phyloP scores from a whole-genome alignment of 1,140 invertebrate genomes.

The Luehdorfia chinensis region DNA sequence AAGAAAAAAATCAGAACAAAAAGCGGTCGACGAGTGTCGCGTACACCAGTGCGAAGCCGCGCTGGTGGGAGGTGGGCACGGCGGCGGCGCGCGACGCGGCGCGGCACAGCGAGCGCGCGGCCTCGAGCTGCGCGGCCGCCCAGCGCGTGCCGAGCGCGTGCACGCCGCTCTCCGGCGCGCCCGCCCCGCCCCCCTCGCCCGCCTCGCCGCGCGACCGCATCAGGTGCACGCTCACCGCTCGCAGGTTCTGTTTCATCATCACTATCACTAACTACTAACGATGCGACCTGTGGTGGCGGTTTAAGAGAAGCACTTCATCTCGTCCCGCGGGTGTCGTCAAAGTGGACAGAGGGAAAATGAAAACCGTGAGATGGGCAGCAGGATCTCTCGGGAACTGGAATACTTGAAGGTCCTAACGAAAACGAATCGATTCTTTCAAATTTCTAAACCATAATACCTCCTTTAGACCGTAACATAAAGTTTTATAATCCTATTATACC shows the following conservation, averaged over 20 bases:
- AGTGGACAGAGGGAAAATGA: too few species aligned
- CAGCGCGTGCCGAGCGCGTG: slow-evolving; percentile 89
- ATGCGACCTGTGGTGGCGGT: too few species aligned
- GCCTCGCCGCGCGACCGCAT: slow-evolving; percentile 78
- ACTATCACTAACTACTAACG: background rate
- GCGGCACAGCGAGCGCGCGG: slow-evolving; percentile 85
- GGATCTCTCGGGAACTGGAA: too few species aligned
- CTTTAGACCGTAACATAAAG: too few species aligned
- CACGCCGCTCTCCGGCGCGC: slow-evolving; percentile 82
- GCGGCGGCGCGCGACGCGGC: slow-evolving; percentile 83
- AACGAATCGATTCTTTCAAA: too few species aligned
- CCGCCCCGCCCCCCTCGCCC: slow-evolving; percentile 64
- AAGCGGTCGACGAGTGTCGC: background rate
- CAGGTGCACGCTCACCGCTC: slow-evolving; percentile 89
- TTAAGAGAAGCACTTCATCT: too few species aligned
- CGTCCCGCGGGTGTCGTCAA: too few species aligned
- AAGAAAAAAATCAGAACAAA: slow-evolving; percentile 18
- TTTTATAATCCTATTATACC: too few species aligned
- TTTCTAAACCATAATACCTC: too few species aligned
- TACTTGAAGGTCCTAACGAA: too few species aligned
- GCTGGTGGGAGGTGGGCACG: slow-evolving; percentile 81
- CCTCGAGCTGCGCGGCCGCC: slow-evolving; percentile 87
- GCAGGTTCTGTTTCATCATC: slow-evolving; percentile 80
- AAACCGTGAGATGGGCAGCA: too few species aligned
- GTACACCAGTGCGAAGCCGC: slow-evolving; percentile 88